Conservation (phyloP, 2,113 vertebrate species). For the Gadus macrocephalus region DNA sequence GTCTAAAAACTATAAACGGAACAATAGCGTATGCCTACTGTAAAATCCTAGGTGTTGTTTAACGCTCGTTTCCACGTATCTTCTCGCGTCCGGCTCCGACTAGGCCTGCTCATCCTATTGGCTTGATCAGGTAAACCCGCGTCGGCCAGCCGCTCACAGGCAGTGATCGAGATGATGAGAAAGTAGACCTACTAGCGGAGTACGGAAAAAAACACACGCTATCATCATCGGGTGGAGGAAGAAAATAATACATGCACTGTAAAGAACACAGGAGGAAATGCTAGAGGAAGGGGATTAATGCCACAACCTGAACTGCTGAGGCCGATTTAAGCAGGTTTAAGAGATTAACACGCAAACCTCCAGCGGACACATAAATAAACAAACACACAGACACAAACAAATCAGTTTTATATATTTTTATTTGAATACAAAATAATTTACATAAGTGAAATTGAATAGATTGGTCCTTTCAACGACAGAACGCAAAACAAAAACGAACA, state of each 20-base stretch:
- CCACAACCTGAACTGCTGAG: constrained; percentile 23
- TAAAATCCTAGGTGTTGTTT: neutral
- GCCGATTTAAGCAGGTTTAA: constrained; percentile 45
- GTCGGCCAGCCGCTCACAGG: no score
- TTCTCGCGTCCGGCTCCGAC: no score
- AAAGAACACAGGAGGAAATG: neutral
- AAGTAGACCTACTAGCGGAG: neutral
- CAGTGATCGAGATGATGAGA: no score
- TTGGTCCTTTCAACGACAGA: neutral
- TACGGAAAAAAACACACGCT: neutral
- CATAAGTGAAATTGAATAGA: constrained; percentile 8
- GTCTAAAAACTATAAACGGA: neutral
- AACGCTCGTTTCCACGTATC: neutral
- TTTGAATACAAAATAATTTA: constrained; percentile 43
- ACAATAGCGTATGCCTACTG: neutral
- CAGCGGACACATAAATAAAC: neutral
- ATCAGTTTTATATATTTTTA: constrained; percentile 17
- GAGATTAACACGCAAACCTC: constrained; percentile 37
- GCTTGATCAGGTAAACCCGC: no score
- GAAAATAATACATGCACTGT: neutral
- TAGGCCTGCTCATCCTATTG: no score
- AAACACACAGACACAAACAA: neutral
- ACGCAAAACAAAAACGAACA: no score
- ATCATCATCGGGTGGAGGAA: neutral
- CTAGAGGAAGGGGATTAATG: constrained; percentile 43